A percentile compares a stretch with the other conserved stretches of the same genome.
Evolutionary conservation across 1,140 invertebrate genomes (phyloP).

Genomic region (Metopolophium dirhodum): DNA sequence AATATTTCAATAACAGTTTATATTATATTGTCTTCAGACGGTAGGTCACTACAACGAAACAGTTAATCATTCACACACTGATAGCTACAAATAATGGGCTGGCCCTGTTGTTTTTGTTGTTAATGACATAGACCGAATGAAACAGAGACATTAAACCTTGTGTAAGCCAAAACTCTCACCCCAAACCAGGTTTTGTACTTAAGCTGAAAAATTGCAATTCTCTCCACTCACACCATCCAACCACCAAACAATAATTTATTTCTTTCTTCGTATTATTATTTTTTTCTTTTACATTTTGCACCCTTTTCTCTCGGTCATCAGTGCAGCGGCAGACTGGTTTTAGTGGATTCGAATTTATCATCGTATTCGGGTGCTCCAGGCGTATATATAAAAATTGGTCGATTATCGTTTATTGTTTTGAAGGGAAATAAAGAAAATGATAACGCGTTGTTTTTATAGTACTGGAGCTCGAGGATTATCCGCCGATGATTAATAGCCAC

Average conservation of each 20-base stretch:
- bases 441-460: conserved; percentile 55
- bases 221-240: not conserved
- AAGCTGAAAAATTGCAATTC: conserved; percentile 46
- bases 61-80: conserved; percentile 55
- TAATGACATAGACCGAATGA: conserved; percentile 46
- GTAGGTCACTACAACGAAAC: not conserved
- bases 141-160: conserved; percentile 52
- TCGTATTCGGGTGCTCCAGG: not conserved
- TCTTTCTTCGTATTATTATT: not conserved
- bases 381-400: conserved; percentile 41
- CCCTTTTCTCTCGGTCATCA: not conserved
- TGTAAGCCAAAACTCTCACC: conserved; percentile 49
- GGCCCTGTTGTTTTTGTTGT: conserved; percentile 47
- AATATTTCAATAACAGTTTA: conserved; percentile 40
- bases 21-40: conserved; percentile 21
- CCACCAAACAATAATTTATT: conserved; percentile 41
- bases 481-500: conserved; percentile 54
- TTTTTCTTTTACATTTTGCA: not conserved
- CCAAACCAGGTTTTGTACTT: conserved; percentile 55
- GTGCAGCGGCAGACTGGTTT: not conserved
- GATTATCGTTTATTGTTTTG: conserved; percentile 57
- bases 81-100: conserved; percentile 51
- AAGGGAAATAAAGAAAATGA: conserved; percentile 52
- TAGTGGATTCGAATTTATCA: conserved; percentile 42
- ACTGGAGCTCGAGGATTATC: conserved; percentile 48